These are phyloP conservation scores for Athripsodes cinereus DNA, from an alignment of 2,888 invertebrate genomes.

Conservation along the genomic window DNA sequence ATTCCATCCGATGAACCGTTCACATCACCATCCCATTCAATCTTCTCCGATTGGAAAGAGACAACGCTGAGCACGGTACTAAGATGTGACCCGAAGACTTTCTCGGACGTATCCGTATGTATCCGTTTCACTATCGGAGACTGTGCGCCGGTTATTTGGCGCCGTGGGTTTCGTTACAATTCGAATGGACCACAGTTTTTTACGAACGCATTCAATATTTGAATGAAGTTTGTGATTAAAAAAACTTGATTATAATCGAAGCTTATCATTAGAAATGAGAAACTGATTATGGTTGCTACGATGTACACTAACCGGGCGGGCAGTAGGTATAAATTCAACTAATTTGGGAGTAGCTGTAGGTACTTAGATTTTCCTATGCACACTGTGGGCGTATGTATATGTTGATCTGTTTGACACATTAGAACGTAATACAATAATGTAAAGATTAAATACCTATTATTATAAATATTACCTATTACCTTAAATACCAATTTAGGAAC, in stretches of 20 bases:
- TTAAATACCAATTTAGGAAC: no score
- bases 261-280: neutral
- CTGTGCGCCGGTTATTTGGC: slow-evolving; percentile 33
- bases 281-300: no score
- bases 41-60: neutral
- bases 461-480: no score
- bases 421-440: no score
- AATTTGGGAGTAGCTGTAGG: no score
- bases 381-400: no score
- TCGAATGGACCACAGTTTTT: slow-evolving; percentile 8
- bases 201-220: slow-evolving; percentile 4
- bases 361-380: no score
- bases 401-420: no score
- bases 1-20: neutral
- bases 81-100: slow-evolving; percentile 12
- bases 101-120: slow-evolving; percentile 19
- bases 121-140: slow-evolving; percentile 28
- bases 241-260: neutral
- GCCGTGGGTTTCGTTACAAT: slow-evolving; percentile 27
- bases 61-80: neutral
- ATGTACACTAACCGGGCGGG: no score
- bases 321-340: no score
- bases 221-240: slow-evolving; percentile 5
- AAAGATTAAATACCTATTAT: no score
- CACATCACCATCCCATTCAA: neutral